A percentile compares a stretch with the other conserved stretches of the same genome.
These are phyloP conservation scores for Patiria miniata DNA, from an alignment of 35 echinoderm and acorn worm species.

Conservation along the genomic window DNA sequence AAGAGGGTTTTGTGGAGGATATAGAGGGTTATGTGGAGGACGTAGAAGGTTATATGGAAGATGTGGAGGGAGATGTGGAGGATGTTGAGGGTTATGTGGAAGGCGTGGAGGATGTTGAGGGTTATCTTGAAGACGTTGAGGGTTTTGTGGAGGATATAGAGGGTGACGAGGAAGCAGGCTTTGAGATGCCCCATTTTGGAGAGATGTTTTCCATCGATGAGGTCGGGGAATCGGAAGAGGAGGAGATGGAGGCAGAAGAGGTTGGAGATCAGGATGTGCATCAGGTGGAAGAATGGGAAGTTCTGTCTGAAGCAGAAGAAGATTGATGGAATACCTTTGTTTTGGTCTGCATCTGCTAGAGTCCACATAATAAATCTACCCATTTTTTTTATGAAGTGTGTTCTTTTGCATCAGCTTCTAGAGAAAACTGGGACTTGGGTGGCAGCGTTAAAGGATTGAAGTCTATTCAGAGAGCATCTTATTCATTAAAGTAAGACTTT, in stretches of 20 bases:
- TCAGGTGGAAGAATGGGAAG: neutral
- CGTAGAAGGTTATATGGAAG: neutral
- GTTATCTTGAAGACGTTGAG: neutral
- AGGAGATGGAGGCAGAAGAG: neutral
- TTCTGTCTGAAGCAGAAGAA: neutral
- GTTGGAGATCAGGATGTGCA: neutral
- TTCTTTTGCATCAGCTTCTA: no score
- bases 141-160: neutral
- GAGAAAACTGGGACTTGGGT: no score
- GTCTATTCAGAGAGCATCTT: no score
- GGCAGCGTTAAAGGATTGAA: no score
- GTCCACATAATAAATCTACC: no score
- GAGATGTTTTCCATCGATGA: constrained; percentile 2
- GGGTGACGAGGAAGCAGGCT: neutral
- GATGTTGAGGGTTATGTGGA: neutral
- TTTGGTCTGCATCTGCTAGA: no score
- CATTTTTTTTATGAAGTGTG: no score
- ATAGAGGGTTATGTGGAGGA: neutral
- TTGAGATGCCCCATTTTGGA: neutral
- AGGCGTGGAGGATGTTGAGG: neutral
- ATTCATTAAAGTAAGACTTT: no score
- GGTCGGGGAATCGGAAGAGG: neutral
- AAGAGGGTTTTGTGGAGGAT: neutral
- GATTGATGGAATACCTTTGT: neutral
- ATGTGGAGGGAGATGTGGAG: neutral